Evolutionary conservation across 2,113 vertebrate genomes (phyloP).

Genomic region (Sporophila hypoxantha): DNA sequence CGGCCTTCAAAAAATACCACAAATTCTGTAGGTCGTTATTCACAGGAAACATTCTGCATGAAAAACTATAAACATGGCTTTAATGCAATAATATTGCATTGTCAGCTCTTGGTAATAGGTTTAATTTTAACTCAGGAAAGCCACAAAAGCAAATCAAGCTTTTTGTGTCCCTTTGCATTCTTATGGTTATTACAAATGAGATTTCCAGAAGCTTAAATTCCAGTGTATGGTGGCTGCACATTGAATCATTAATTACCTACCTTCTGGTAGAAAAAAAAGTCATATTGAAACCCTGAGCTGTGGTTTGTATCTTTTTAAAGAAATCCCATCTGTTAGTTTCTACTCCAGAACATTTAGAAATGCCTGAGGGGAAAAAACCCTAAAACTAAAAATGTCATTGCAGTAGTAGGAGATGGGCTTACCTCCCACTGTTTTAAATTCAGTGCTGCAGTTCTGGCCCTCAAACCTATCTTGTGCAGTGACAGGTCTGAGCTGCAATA

Average conservation of each 20-base stretch:
- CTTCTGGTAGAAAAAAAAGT: conserved; percentile 20
- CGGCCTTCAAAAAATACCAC: conserved; percentile 35
- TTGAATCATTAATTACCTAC: conserved; percentile 68
- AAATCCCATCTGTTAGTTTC: conserved; percentile 66
- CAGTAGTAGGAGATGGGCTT: not conserved
- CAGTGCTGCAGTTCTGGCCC: conserved; percentile 1
- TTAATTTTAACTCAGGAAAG: conserved; percentile 64
- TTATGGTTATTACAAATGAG: conserved; percentile 66
- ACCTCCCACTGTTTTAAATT: conserved; percentile 38
- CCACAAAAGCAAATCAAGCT: conserved; percentile 62
- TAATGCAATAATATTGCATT: conserved; percentile 35
- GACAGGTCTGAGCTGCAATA: not conserved
- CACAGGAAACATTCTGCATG: conserved; percentile 39
- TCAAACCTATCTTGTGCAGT: not conserved
- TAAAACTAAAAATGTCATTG: conserved; percentile 9
- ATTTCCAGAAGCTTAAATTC: conserved; percentile 60
- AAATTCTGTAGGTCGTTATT: conserved; percentile 44
- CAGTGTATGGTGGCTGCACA: conserved; percentile 42
- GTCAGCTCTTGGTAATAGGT: conserved; percentile 55
- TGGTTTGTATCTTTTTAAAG: conserved; percentile 57
- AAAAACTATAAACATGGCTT: conserved; percentile 57
- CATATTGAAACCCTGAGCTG: conserved; percentile 33
- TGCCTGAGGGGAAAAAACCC: conserved; percentile 33
- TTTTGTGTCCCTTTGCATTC: conserved; percentile 62
- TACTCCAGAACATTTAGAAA: conserved; percentile 52